phyloP scores from a whole-genome alignment of 2,888 invertebrate genomes.

The Dolichomitus sp. region DNA sequence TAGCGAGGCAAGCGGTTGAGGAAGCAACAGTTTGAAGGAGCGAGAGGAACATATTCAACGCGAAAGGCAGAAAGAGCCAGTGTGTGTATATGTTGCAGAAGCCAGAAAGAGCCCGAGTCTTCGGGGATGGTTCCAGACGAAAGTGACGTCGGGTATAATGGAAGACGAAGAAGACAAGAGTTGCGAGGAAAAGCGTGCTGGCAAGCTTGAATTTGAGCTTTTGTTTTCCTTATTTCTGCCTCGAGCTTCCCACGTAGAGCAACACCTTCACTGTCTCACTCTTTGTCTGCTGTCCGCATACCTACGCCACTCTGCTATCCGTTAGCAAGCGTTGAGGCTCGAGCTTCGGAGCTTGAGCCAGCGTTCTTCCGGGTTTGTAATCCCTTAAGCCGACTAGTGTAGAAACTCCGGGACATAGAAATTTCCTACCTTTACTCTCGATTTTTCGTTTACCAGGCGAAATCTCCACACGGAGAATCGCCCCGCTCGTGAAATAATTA shows the following conservation, averaged over 20 bases:
- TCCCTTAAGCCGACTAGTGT: slow-evolving; percentile 48
- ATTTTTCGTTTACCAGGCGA: slow-evolving; percentile 28
- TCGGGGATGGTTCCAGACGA: neutral
- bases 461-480: neutral
- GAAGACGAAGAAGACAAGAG: slow-evolving; percentile 18
- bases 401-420: slow-evolving; percentile 11
- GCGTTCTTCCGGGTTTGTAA: slow-evolving; percentile 51
- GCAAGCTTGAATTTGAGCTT: slow-evolving; percentile 33
- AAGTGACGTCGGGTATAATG: slow-evolving; percentile 16
- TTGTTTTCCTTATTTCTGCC: slow-evolving; percentile 48
- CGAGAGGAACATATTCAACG: slow-evolving; percentile 19
- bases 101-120: slow-evolving; percentile 14
- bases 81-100: slow-evolving; percentile 3
- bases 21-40: slow-evolving; percentile 66
- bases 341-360: slow-evolving; percentile 6
- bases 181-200: neutral
- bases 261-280: slow-evolving; percentile 22
- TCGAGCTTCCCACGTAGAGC: slow-evolving; percentile 18
- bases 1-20: slow-evolving; percentile 36
- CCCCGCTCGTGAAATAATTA: slow-evolving; percentile 23
- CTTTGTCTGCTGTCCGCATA: slow-evolving; percentile 15
- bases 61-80: neutral
- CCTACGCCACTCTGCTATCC: slow-evolving; percentile 16
- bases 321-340: slow-evolving; percentile 17
- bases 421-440: neutral